phyloP scores from a whole-genome alignment of 2,113 vertebrate genomes.

The Chlamydotis undulata region DNA sequence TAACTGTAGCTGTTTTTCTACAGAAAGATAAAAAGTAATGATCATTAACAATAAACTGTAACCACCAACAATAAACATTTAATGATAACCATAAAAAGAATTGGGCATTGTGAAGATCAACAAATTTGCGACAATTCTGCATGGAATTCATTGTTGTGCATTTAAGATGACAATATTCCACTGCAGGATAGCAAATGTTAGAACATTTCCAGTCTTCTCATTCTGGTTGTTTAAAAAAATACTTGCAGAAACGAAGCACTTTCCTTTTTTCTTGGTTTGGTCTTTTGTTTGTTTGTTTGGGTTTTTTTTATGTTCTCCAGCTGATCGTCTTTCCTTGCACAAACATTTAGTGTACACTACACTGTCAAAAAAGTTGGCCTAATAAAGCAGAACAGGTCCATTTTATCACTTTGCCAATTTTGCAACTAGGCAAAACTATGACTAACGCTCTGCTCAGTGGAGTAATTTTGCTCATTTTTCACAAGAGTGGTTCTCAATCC shows the following conservation, averaged over 20 bases:
- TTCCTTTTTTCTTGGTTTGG: not conserved
- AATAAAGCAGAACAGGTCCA: not conserved
- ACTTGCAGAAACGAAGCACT: not conserved
- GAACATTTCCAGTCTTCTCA: not conserved
- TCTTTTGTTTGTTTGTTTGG: no score
- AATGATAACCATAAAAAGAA: constrained; percentile 19
- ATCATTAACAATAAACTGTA: constrained; percentile 32
- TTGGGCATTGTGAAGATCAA: not conserved
- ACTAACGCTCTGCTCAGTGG: not conserved
- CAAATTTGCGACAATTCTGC: not conserved
- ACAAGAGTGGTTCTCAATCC: not conserved
- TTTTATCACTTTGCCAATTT: not conserved
- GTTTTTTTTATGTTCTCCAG: not conserved
- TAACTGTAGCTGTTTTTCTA: not conserved
- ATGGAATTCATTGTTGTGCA: not conserved
- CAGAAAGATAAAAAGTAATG: not conserved
- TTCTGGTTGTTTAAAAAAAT: not conserved
- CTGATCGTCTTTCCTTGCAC: not conserved
- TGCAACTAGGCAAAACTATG: not conserved
- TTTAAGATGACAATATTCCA: not conserved
- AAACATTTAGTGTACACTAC: not conserved
- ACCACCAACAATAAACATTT: constrained; percentile 29
- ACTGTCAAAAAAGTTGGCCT: not conserved
- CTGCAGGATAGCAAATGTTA: not conserved
- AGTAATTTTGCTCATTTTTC: not conserved